Evolutionary conservation across 2,113 vertebrate genomes (phyloP).

Genomic region (Pseudonaja textilis): DNA sequence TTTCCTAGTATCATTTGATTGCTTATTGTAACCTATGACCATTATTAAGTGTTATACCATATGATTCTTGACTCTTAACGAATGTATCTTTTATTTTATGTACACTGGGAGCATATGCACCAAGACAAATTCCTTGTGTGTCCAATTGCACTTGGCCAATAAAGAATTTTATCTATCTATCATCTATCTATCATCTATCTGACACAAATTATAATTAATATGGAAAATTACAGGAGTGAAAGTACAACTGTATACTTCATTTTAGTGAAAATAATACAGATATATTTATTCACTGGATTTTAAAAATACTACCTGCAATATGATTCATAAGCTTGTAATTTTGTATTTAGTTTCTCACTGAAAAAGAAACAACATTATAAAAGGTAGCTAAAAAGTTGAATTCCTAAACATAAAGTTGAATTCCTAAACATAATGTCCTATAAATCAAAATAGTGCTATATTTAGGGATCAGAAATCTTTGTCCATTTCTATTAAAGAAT

Average conservation of each 20-base stretch:
- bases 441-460: background rate
- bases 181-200: no score
- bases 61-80: no score
- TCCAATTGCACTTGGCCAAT: no score
- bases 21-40: no score
- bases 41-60: no score
- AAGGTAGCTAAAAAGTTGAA: background rate
- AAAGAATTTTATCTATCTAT: no score
- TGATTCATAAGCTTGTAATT: background rate
- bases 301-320: background rate
- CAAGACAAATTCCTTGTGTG: no score
- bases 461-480: background rate
- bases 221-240: background rate
- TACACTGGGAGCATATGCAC: no score
- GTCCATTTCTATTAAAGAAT: background rate
- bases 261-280: background rate
- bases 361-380: background rate
- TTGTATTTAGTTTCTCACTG: background rate
- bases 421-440: background rate
- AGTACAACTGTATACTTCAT: background rate
- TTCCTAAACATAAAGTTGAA: background rate
- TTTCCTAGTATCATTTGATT: no score
- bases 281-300: background rate
- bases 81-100: no score
- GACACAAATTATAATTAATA: background rate